Percentiles rank a stretch among this genome's conserved stretches.
Conservation (phyloP, 2,888 invertebrate genomes). For the Polietes domitor region DNA sequence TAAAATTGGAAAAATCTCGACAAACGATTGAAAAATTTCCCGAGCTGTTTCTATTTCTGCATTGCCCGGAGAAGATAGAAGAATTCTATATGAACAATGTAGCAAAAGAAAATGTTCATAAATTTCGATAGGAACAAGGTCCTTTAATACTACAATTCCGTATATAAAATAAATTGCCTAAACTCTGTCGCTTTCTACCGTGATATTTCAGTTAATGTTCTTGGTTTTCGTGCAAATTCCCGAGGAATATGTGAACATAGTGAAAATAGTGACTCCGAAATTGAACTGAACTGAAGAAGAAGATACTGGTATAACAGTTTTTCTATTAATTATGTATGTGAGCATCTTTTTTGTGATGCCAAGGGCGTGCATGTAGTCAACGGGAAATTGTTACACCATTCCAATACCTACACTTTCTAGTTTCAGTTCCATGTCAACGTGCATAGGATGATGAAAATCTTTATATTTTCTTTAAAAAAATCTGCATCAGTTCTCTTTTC, state of each 20-base stretch:
- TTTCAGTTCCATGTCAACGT: neutral
- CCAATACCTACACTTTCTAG: neutral
- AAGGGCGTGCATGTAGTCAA: neutral
- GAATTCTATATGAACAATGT: too few relatives aligned
- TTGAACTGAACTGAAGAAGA: too few relatives aligned
- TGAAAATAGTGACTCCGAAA: slow-evolving; percentile 7
- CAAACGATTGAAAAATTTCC: slow-evolving; percentile 18
- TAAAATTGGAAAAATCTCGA: slow-evolving; percentile 7
- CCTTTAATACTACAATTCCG: slow-evolving; percentile 5
- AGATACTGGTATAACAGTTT: too few relatives aligned
- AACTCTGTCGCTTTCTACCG: slow-evolving; percentile 31
- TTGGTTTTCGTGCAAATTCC: slow-evolving; percentile 31
- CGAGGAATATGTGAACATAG: slow-evolving; percentile 1
- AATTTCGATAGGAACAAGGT: slow-evolving; percentile 1
- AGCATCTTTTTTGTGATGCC: slow-evolving; percentile 11
- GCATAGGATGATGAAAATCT: neutral
- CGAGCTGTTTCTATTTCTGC: neutral
- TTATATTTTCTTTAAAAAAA: neutral
- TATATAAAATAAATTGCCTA: slow-evolving; percentile 14
- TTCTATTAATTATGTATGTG: neutral
- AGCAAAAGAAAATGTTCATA: too few relatives aligned
- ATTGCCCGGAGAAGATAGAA: neutral
- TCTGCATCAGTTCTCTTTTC: neutral
- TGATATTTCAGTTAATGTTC: slow-evolving; percentile 12
- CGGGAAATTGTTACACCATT: neutral